Percentiles rank a stretch among this genome's conserved stretches.
Conservation (phyloP, 2,113 vertebrate genomes). For the Felis catus region DNA sequence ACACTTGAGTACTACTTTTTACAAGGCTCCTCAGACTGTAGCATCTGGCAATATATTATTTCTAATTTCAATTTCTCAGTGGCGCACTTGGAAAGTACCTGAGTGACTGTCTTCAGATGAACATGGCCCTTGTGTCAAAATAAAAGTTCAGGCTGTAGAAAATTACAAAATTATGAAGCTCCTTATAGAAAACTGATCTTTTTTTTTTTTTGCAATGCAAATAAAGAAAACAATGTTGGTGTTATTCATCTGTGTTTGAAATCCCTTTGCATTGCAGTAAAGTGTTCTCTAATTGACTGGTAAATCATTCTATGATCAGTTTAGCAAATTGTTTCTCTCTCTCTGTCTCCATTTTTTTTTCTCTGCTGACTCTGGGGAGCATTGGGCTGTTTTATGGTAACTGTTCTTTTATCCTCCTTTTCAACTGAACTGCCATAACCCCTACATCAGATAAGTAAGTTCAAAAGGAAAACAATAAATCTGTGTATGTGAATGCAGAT, state of each 20-base stretch:
- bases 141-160: conserved; percentile 50
- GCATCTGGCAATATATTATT: conserved; percentile 30
- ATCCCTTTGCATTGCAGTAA: not conserved
- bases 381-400: not conserved
- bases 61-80: conserved; percentile 43
- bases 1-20: not conserved
- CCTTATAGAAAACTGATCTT: not conserved
- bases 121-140: conserved; percentile 34
- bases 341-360: not conserved
- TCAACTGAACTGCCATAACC: not conserved
- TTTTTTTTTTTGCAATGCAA: not conserved
- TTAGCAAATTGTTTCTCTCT: conserved; percentile 50
- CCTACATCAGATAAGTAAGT: not conserved
- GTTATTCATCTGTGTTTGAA: conserved; percentile 48
- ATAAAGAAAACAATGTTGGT: conserved; percentile 36
- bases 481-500: not conserved
- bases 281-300: conserved; percentile 62
- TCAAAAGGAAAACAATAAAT: not conserved
- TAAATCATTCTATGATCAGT: conserved; percentile 54
- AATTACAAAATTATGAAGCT: conserved; percentile 25
- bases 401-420: conserved; percentile 17
- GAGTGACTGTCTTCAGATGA: conserved; percentile 26
- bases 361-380: not conserved
- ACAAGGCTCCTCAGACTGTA: not conserved
- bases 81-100: not conserved